Evolutionary conservation across 2,797 vertebrate genomes (phyloP).

Genomic region (Lycodopsis pacificus): DNA sequence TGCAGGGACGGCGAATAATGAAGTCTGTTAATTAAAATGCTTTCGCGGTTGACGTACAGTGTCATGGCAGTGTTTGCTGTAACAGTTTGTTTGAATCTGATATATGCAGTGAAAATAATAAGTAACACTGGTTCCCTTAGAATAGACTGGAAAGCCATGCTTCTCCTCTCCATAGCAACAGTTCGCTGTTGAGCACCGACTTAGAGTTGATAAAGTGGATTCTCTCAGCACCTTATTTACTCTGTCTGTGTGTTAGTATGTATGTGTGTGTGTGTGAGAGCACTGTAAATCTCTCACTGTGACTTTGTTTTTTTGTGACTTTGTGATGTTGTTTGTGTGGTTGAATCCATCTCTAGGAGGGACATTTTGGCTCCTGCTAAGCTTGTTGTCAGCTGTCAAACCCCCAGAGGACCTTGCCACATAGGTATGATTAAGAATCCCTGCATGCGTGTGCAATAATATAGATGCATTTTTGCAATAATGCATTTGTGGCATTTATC

Average conservation of each 20-base stretch:
- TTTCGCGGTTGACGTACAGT: conserved; percentile 16
- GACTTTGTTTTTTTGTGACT: conserved; percentile 41
- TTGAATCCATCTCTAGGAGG: conserved; percentile 45
- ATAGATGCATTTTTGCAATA: conserved; percentile 6
- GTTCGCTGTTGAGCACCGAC: conserved; percentile 58
- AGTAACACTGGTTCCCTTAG: conserved; percentile 63
- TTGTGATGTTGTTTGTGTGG: conserved; percentile 59
- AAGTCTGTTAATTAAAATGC: conserved; percentile 37
- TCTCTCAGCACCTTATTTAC: conserved; percentile 62
- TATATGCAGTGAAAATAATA: conserved; percentile 46
- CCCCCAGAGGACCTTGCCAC: conserved; percentile 17
- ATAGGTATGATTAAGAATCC: conserved; percentile 8
- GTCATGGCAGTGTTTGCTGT: conserved; percentile 27
- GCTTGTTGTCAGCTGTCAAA: conserved; percentile 44
- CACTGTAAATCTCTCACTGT: conserved; percentile 6
- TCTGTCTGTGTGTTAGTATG: not conserved
- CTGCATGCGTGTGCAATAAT: not conserved
- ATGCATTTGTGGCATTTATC: conserved; percentile 8
- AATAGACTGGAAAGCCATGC: conserved; percentile 72
- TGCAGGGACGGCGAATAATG: conserved; percentile 15
- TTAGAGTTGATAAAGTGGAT: conserved; percentile 65
- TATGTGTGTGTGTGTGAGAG: not conserved
- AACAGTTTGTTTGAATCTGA: conserved; percentile 64
- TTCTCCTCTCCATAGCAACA: conserved; percentile 80
- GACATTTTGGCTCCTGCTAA: conserved; percentile 46